A percentile compares a stretch with the other conserved stretches of the same genome.
Conservation (phyloP, 2,113 vertebrate species). For the Myotis brandtii region DNA sequence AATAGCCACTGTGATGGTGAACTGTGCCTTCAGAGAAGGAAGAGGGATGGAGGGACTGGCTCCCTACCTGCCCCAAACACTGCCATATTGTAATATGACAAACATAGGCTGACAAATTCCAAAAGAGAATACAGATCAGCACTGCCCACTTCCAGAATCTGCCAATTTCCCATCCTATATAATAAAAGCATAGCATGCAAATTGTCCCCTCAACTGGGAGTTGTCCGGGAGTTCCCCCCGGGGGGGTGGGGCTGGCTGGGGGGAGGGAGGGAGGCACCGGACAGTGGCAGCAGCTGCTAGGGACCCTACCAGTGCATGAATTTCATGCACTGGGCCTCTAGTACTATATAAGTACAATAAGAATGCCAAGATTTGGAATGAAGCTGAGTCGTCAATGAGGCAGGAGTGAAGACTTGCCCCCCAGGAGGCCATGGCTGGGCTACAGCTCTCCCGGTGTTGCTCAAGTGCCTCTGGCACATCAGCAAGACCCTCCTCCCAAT, state of each 20-base stretch:
- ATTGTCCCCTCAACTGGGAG: no score
- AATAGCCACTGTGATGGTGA: not conserved
- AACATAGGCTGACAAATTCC: not conserved
- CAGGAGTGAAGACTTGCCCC: not conserved
- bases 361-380: no score
- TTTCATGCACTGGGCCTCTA: no score
- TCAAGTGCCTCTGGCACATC: not conserved
- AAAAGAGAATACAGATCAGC: not conserved
- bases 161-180: not conserved
- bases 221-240: no score
- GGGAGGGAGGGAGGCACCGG: no score
- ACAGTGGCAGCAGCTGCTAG: no score
- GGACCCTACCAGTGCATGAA: no score
- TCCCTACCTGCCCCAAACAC: not conserved
- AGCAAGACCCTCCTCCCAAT: not conserved
- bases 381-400: not conserved
- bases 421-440: not conserved
- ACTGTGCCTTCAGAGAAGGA: not conserved
- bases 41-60: not conserved
- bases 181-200: no score
- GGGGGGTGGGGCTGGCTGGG: no score
- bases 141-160: not conserved
- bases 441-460: not conserved
- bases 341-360: rapidly evolving
- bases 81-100: not conserved